These are phyloP conservation scores for Agrotis exclamationis DNA, from an alignment of 2,888 invertebrate species.

Conservation along the genomic window DNA sequence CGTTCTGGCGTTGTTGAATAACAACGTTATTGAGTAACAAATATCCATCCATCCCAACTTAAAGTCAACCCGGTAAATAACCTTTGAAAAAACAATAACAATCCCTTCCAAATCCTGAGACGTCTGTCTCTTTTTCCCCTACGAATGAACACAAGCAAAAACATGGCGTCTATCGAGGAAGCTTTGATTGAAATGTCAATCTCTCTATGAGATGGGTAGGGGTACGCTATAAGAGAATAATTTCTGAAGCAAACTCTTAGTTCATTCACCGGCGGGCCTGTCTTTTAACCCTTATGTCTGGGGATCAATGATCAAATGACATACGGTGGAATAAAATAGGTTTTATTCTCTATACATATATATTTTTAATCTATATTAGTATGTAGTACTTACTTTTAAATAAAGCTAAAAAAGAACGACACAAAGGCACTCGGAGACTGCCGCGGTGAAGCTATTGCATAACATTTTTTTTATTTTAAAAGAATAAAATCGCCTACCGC, in stretches of 20 bases:
- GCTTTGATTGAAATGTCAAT: conserved; percentile 52
- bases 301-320: conserved; percentile 30
- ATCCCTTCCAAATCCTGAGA: neutral
- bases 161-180: neutral
- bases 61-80: too few species aligned
- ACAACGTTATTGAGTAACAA: too few species aligned
- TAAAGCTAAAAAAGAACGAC: too few species aligned
- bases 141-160: neutral
- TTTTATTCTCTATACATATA: neutral
- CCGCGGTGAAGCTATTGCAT: too few species aligned
- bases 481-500: too few species aligned
- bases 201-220: conserved; percentile 26
- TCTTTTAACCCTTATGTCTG: conserved; percentile 35
- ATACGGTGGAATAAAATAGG: neutral
- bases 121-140: neutral
- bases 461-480: too few species aligned
- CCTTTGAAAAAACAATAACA: too few species aligned
- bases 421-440: too few species aligned
- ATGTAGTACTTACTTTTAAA: too few species aligned
- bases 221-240: conserved; percentile 43
- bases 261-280: conserved; percentile 51
- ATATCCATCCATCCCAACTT: too few species aligned
- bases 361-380: neutral
- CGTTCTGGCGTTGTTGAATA: too few species aligned
- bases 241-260: conserved; percentile 40